Percentiles rank a stretch among this genome's conserved stretches.
Conservation (phyloP, 2,888 invertebrate genomes). For the Trissolcus japonicus region DNA sequence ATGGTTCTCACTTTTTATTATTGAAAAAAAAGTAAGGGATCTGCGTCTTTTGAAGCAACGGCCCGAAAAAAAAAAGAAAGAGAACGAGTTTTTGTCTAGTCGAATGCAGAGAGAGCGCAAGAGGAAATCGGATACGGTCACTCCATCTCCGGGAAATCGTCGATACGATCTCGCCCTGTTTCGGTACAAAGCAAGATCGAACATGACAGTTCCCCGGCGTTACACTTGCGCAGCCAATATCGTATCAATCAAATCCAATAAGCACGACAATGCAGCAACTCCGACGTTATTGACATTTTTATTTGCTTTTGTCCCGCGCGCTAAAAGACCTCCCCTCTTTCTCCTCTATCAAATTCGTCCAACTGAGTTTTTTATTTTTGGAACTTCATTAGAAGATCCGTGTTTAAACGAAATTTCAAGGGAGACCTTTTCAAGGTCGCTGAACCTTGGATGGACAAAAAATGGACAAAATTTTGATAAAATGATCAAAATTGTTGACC, state of each 20-base stretch:
- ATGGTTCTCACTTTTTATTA: conserved; percentile 36
- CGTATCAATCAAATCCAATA: conserved; percentile 45
- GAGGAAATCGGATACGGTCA: conserved; percentile 55
- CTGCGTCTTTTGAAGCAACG: conserved; percentile 28
- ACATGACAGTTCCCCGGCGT: conserved; percentile 47
- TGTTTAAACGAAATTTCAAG: neutral
- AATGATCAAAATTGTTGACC: neutral
- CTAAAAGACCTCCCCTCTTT: neutral
- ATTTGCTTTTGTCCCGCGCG: conserved; percentile 12
- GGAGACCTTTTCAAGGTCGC: too few relatives aligned
- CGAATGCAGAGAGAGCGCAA: conserved; percentile 25
- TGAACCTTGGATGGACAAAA: neutral
- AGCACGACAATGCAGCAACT: conserved; percentile 12
- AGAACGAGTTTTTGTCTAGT: conserved; percentile 37
- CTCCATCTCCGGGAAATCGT: conserved; percentile 46
- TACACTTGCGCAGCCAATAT: conserved; percentile 44
- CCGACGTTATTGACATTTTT: conserved; percentile 21
- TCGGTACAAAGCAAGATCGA: conserved; percentile 42
- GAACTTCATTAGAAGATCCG: neutral
- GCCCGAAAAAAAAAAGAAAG: conserved; percentile 14
- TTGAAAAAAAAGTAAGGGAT: conserved; percentile 35
- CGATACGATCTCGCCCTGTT: conserved; percentile 45
- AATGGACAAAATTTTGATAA: neutral
- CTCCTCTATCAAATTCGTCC: neutral
- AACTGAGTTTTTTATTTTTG: neutral